Base-by-base conservation (phyloP, 2,797 vertebrate genomes). In the Parauchenoglanis punctatus region DNA sequence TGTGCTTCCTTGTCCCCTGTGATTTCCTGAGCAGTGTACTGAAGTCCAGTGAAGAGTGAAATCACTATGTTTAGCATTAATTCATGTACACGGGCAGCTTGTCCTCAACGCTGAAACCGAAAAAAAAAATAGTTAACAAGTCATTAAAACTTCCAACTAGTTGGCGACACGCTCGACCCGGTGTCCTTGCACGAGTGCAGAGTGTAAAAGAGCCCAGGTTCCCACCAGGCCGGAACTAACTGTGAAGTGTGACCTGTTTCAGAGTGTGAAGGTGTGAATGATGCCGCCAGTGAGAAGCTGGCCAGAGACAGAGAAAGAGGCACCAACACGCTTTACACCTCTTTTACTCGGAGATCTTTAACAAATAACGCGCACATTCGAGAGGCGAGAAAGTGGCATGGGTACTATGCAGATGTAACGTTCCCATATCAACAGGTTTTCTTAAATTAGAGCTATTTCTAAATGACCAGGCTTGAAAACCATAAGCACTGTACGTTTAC, bases 181-280 rank as follows among this genome's bases (percentile, higher is more conserved):
- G 70, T 73, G 85, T 77, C 73, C 77, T 65, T 52, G 87, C 87
- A 88, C 84, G 84, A 85, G 84, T 52, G 84, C 59, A 3, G 80
- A 82, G 70, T 56, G 54, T 85, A 61, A 61, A 77, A 81, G 35
- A 81, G 52, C 13, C 76, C 49, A 6, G 61, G 93, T 93, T 95
- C 94, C 94, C 95, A 95, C 93, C 85, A 93, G 95, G 95, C 95
- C 96, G 96, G 96, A 96, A 96, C 96, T 96, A 95, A 93, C 95
- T 94, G 95, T 93, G 94, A 96, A 96, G 96, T 96, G 96, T 92
- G 95, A 96, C 94, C 93, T 93, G 81, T 73, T 81, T 78, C 92
- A 92, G 94, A 95, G 96, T 96, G 96, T 95, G 93, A 96, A 92
- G 91, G 93, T 92, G 94, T 92, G 93, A 95, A 94, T 89, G 85